Evolutionary conservation across 2,113 vertebrate genomes (phyloP).

Genomic region (Dasyornis broadbenti): DNA sequence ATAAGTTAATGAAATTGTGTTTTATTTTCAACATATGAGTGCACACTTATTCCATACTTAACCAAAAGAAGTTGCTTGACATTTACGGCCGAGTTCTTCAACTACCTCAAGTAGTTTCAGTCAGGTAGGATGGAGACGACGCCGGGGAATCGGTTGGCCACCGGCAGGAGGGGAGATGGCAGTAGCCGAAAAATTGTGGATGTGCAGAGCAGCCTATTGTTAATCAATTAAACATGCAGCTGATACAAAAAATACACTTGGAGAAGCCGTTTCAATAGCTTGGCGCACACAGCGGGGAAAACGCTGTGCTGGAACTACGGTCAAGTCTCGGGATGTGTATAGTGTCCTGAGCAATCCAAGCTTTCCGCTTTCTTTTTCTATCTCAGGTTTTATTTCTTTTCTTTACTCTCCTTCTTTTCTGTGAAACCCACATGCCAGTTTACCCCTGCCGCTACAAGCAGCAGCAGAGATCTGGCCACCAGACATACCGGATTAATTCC

Average conservation of each 20-base stretch:
- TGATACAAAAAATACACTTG: not conserved
- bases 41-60: not conserved
- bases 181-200: not conserved
- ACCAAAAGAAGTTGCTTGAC: not conserved
- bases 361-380: not conserved
- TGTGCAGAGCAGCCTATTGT: not conserved
- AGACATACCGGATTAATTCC: not conserved
- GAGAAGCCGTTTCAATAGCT: not conserved
- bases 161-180: not conserved
- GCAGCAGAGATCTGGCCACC: slow-evolving; percentile 1
- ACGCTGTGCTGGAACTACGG: not conserved
- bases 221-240: slow-evolving; percentile 44
- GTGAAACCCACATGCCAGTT: not conserved
- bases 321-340: not conserved
- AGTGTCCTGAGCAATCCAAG: not conserved
- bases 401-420: not conserved
- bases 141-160: not conserved
- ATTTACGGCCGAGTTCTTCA: not conserved
- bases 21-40: not conserved
- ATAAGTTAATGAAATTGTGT: not conserved
- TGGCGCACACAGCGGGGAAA: not conserved
- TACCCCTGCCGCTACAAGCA: not conserved
- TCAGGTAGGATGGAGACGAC: not conserved
- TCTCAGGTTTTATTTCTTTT: not conserved
- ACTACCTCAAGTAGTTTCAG: not conserved